phyloP scores from a whole-genome alignment of 35 echinoderm and acorn worm species.

The Lytechinus pictus region DNA sequence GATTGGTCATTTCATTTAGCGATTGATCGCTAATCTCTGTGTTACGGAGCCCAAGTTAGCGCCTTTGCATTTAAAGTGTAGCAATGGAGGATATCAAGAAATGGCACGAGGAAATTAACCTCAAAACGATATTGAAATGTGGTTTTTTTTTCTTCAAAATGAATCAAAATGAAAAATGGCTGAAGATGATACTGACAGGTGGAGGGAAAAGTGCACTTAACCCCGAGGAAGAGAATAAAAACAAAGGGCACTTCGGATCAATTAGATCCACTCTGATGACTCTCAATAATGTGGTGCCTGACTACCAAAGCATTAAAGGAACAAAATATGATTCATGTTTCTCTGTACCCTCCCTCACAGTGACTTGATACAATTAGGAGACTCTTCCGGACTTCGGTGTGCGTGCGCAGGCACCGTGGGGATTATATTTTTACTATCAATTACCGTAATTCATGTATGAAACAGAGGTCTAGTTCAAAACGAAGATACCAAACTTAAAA shows the following conservation, averaged over 20 bases:
- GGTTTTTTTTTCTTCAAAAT: not conserved
- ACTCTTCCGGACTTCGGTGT: not conserved
- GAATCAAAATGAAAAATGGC: not conserved
- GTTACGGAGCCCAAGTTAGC: no score
- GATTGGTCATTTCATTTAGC: no score
- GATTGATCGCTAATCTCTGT: no score
- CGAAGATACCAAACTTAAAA: no score
- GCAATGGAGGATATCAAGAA: not conserved
- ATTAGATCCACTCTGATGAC: not conserved
- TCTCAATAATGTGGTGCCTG: not conserved
- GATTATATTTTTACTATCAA: no score
- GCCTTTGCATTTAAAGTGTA: no score
- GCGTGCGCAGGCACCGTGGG: no score
- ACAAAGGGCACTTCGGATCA: conserved; percentile 16
- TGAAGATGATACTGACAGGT: not conserved
- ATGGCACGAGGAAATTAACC: not conserved
- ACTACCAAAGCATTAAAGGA: not conserved
- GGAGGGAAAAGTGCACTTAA: not conserved
- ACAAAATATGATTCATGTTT: not conserved
- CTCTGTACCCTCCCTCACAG: not conserved
- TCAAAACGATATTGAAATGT: not conserved
- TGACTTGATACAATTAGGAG: not conserved
- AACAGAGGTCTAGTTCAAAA: no score
- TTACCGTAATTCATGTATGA: no score
- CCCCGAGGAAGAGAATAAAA: not conserved